phyloP scores from a whole-genome alignment of 2,113 vertebrate species.

The Etheostoma cragini region DNA sequence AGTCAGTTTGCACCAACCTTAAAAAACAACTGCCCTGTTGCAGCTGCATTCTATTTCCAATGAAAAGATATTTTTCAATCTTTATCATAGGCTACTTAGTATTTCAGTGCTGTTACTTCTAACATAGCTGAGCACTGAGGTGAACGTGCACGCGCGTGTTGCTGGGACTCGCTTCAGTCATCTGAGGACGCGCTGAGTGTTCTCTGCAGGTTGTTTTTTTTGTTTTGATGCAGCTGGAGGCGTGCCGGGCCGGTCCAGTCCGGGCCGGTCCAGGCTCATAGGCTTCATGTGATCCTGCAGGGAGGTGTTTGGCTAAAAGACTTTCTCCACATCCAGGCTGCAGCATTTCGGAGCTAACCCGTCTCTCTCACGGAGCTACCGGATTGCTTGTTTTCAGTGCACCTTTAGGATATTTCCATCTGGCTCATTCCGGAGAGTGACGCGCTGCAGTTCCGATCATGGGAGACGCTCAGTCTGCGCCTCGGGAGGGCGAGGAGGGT shows the following conservation, averaged over 20 bases:
- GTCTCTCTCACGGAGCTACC: constrained; percentile 32
- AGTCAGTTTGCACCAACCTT: background rate
- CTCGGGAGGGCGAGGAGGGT: constrained; percentile 71
- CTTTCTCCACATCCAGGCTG: constrained; percentile 70
- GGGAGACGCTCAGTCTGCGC: constrained; percentile 87
- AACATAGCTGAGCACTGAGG: background rate
- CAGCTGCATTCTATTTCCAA: background rate
- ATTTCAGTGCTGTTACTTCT: background rate
- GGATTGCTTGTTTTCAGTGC: background rate
- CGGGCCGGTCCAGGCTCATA: constrained; percentile 63
- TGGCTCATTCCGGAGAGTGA: constrained; percentile 38
- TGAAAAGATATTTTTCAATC: background rate
- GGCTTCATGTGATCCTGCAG: constrained; percentile 88
- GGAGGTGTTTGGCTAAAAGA: constrained; percentile 80
- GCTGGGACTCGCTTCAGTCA: constrained; percentile 23
- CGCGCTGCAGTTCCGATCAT: constrained; percentile 70
- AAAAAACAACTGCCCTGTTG: background rate
- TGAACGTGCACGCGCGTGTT: constrained; percentile 4
- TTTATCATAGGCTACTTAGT: background rate
- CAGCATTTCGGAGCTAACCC: constrained; percentile 73
- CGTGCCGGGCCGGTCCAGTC: constrained; percentile 45
- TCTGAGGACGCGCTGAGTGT: constrained; percentile 38
- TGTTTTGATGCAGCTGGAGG: constrained; percentile 72
- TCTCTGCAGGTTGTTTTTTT: constrained; percentile 32
- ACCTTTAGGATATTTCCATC: constrained; percentile 43